Evolutionary conservation across 2,113 vertebrate species (phyloP).

Genomic region (Takifugu bimaculatus): DNA sequence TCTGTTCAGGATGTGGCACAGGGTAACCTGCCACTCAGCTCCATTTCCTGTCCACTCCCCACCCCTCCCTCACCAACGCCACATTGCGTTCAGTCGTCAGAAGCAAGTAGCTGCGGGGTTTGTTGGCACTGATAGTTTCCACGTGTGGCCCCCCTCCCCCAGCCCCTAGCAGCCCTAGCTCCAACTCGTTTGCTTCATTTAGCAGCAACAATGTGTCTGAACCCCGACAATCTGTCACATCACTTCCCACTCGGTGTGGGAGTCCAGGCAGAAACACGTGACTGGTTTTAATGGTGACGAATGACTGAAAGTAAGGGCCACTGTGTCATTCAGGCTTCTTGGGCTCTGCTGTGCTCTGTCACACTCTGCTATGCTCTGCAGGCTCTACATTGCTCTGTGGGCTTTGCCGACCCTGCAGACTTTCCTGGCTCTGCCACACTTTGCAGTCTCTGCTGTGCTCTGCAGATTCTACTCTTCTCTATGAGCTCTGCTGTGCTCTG

Average conservation of each 20-base stretch:
- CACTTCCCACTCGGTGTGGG: slow-evolving; percentile 35
- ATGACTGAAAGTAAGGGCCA: background rate
- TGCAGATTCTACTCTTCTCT: no score
- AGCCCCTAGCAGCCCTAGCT: slow-evolving; percentile 11
- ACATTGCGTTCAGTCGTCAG: slow-evolving; percentile 9
- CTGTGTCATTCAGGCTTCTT: background rate
- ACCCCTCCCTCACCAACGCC: background rate
- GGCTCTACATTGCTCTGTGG: no score
- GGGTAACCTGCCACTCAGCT: slow-evolving; percentile 53
- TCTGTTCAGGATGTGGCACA: slow-evolving; percentile 10
- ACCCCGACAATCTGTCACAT: slow-evolving; percentile 63
- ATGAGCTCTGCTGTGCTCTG: no score
- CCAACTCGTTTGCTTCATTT: slow-evolving; percentile 64
- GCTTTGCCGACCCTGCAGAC: no score
- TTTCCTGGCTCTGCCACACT: no score
- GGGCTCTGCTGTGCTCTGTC: no score
- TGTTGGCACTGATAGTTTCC: slow-evolving; percentile 48
- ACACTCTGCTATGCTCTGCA: background rate
- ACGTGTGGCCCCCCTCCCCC: slow-evolving; percentile 5
- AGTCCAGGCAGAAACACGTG: slow-evolving; percentile 39
- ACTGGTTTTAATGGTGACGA: slow-evolving; percentile 26
- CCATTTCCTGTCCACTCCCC: slow-evolving; percentile 51
- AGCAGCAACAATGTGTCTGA: slow-evolving; percentile 68
- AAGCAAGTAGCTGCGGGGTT: slow-evolving; percentile 15
- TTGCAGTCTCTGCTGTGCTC: no score